These are phyloP conservation scores for Ctenodactylus gundi DNA, from an alignment of 2,113 vertebrate genomes.

Conservation along the genomic window DNA sequence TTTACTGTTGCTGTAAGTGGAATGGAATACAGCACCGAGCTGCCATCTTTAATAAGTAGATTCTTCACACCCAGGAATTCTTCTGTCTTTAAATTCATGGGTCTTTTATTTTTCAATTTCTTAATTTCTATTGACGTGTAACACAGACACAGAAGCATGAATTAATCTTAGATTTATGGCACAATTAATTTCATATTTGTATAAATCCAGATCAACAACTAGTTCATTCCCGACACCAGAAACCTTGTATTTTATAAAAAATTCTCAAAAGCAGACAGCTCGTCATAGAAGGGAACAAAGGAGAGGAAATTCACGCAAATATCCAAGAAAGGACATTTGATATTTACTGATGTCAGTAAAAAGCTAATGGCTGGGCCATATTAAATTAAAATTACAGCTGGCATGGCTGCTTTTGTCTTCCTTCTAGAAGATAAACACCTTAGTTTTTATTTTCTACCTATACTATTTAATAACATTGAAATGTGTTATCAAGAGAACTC, in stretches of 20 bases:
- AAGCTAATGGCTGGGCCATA: neutral
- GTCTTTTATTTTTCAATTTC: no score
- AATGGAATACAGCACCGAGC: neutral
- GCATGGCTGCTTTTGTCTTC: neutral
- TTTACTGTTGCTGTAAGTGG: neutral
- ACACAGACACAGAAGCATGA: neutral
- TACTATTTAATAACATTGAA: neutral
- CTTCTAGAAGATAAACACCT: neutral
- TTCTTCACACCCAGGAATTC: neutral
- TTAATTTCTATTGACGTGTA: neutral
- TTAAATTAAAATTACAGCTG: neutral
- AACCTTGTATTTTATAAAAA: neutral
- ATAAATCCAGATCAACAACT: neutral
- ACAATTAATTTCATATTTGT: neutral
- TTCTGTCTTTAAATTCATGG: no score
- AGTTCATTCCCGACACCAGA: neutral
- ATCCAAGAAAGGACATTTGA: neutral
- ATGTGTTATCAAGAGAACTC: neutral
- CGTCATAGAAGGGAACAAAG: neutral
- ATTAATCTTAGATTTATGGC: neutral
- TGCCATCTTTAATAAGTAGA: neutral
- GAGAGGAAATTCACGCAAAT: neutral
- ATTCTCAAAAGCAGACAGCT: neutral
- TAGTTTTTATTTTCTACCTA: neutral
- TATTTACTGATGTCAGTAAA: neutral